Evolutionary conservation across 2,888 invertebrate species (phyloP).

Genomic region (Drosophila siamana): DNA sequence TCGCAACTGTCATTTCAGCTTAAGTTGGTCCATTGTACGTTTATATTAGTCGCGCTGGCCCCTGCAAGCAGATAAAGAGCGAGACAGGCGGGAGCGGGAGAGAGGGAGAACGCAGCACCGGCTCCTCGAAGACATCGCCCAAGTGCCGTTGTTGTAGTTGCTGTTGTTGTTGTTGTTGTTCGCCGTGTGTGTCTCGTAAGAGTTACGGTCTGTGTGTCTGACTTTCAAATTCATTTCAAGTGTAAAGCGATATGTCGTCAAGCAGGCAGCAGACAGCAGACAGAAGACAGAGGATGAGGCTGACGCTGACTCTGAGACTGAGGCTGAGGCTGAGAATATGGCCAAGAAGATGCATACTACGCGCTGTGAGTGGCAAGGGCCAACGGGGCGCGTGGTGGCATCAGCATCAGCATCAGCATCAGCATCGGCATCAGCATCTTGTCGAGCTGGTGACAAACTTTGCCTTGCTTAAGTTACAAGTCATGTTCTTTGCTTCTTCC

Average conservation of each 20-base stretch:
- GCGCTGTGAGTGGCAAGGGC: background rate
- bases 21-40: constrained; percentile 84
- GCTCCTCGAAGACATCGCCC: constrained; percentile 33
- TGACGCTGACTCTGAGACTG: constrained; percentile 3
- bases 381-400: background rate
- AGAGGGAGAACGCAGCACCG: constrained; percentile 11
- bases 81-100: background rate
- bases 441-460: constrained; percentile 73
- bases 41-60: constrained; percentile 83
- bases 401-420: no score
- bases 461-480: constrained; percentile 76
- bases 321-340: constrained; percentile 3
- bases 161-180: constrained; percentile 46
- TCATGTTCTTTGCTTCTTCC: constrained; percentile 56
- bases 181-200: constrained; percentile 61
- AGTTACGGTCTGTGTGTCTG: constrained; percentile 76
- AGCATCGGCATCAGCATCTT: constrained; percentile 36
- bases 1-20: constrained; percentile 85
- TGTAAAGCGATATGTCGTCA: constrained; percentile 78
- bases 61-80: constrained; percentile 9
- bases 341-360: constrained; percentile 13
- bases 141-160: constrained; percentile 42
- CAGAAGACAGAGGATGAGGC: constrained; percentile 3
- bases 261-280: constrained; percentile 15
- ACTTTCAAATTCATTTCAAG: constrained; percentile 80